These are phyloP conservation scores for Amiota communis DNA, from an alignment of 2,888 invertebrate species.

Conservation along the genomic window DNA sequence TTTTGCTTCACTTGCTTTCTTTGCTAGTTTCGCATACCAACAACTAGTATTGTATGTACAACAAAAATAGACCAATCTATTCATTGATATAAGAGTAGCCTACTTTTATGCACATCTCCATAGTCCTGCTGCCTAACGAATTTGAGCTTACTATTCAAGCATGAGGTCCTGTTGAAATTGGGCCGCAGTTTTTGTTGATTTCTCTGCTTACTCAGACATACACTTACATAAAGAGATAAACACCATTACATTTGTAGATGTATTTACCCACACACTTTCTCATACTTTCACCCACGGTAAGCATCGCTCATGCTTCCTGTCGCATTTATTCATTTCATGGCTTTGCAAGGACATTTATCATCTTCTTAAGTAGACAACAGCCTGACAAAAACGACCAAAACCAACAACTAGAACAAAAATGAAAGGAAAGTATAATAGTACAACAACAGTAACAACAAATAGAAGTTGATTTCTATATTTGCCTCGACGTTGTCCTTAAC, in stretches of 20 bases:
- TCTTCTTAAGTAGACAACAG: conserved; percentile 55
- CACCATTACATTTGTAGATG: too few species aligned
- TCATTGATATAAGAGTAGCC: conserved; percentile 5
- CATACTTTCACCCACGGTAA: conserved; percentile 32
- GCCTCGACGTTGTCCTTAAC: neutral
- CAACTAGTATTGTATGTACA: too few species aligned
- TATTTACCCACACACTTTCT: too few species aligned
- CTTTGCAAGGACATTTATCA: conserved; percentile 67
- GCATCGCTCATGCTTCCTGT: conserved; percentile 28
- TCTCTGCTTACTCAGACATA: too few species aligned
- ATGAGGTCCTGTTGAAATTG: too few species aligned
- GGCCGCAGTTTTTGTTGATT: too few species aligned
- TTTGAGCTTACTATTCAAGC: too few species aligned
- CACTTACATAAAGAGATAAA: too few species aligned
- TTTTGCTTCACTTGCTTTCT: neutral
- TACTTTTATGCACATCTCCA: neutral
- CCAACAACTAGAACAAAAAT: conserved; percentile 36
- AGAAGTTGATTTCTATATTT: conserved; percentile 57
- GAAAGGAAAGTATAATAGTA: neutral
- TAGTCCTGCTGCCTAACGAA: too few species aligned
- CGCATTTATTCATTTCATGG: conserved; percentile 65
- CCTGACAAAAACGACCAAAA: conserved; percentile 51
- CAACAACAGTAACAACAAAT: conserved; percentile 9
- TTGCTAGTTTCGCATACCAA: neutral
- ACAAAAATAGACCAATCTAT: too few species aligned